These are phyloP conservation scores for Synergus gifuensis DNA, from an alignment of 2,888 invertebrate species.

Conservation along the genomic window DNA sequence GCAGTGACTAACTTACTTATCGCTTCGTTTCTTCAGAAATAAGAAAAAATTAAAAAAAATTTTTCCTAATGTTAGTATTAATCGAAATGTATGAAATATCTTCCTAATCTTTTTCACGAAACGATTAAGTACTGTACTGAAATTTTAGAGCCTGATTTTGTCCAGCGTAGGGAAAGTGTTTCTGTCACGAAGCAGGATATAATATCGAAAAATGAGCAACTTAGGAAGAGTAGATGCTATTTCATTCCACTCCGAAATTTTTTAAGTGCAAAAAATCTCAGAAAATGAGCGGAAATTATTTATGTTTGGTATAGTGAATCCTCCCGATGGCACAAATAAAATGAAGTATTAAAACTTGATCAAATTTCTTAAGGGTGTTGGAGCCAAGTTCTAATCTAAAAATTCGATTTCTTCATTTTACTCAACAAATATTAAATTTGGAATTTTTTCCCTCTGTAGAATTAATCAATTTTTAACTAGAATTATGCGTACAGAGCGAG, in stretches of 20 bases:
- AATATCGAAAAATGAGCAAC: neutral
- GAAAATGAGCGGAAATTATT: no score
- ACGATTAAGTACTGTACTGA: conserved; percentile 22
- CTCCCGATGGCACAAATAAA: no score
- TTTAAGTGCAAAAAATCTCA: no score
- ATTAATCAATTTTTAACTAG: no score
- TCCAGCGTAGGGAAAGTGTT: neutral
- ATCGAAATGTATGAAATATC: neutral
- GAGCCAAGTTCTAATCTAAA: no score
- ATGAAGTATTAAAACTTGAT: no score
- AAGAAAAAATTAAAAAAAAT: neutral
- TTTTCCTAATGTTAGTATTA: neutral
- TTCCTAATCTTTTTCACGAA: conserved; percentile 4
- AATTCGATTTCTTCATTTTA: no score
- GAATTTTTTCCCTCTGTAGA: no score
- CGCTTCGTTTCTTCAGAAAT: conserved; percentile 6
- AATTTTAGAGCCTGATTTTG: conserved; percentile 9
- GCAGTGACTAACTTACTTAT: conserved; percentile 21
- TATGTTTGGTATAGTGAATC: no score
- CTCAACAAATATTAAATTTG: no score
- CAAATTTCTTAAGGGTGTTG: no score
- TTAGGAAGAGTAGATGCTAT: neutral
- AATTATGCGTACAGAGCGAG: no score
- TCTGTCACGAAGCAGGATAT: neutral
- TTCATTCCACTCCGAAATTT: neutral